Evolutionary conservation across 2,888 invertebrate species (phyloP).

Genomic region (Physocephala rufipes): DNA sequence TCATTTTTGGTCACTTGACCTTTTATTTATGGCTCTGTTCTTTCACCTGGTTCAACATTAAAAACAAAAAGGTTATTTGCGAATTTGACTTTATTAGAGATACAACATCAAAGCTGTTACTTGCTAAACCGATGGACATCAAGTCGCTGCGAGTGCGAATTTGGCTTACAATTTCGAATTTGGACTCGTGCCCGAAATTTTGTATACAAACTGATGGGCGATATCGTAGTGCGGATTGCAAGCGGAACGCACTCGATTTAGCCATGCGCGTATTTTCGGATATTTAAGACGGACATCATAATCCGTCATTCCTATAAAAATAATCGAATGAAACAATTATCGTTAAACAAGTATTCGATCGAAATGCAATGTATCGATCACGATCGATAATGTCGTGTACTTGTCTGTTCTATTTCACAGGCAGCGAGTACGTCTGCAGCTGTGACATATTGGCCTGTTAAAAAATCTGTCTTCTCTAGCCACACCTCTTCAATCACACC

Average conservation of each 20-base stretch:
- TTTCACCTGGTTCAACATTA: no score
- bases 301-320: constrained; percentile 73
- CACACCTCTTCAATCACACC: constrained; percentile 71
- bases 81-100: no score
- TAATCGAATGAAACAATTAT: no score
- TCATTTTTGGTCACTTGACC: no score
- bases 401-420: constrained; percentile 81
- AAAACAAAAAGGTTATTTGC: no score
- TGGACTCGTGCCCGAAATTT: constrained; percentile 64
- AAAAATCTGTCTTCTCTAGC: constrained; percentile 68
- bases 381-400: constrained; percentile 66
- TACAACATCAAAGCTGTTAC: no score
- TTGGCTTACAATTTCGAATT: constrained; percentile 54
- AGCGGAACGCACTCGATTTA: constrained; percentile 70
- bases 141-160: no score
- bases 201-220: constrained; percentile 70
- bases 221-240: constrained; percentile 75
- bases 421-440: constrained; percentile 80
- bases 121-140: no score
- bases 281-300: constrained; percentile 72
- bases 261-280: constrained; percentile 73
- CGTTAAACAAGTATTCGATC: neutral
- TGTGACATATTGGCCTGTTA: constrained; percentile 72
- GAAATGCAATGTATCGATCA: neutral
- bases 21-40: no score